Evolutionary conservation across 2,113 vertebrate genomes (phyloP).

Genomic region (Ancistrus triradiatus): DNA sequence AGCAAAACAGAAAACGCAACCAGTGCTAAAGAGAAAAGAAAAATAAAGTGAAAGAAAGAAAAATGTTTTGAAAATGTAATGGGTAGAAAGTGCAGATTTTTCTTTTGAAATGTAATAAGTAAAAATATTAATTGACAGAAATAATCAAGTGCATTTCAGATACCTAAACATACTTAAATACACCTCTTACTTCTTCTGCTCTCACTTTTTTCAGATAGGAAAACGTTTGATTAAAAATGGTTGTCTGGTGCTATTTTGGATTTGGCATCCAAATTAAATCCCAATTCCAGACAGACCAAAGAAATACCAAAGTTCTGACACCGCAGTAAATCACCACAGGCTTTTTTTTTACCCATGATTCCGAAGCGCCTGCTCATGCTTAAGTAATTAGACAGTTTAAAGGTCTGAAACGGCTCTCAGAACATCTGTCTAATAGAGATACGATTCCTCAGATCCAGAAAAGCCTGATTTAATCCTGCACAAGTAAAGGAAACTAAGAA

Average conservation of each 20-base stretch:
- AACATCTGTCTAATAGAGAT: conserved; percentile 32
- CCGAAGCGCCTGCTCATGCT: conserved; percentile 51
- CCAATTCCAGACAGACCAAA: conserved; percentile 42
- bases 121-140: no score
- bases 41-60: no score
- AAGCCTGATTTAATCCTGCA: conserved; percentile 42
- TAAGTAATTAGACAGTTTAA: conserved; percentile 61
- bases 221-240: background rate
- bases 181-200: no score
- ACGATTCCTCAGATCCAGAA: conserved; percentile 27
- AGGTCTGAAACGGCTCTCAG: conserved; percentile 57
- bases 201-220: no score
- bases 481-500: background rate
- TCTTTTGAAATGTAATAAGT: no score
- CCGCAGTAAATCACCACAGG: background rate
- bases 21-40: no score
- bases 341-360: conserved; percentile 46
- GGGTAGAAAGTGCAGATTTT: no score
- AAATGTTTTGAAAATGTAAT: no score
- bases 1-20: no score
- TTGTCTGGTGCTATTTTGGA: background rate
- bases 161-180: no score
- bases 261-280: background rate
- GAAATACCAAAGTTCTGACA: background rate
- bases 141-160: no score